Evolutionary conservation across 2,888 invertebrate species (phyloP).

Genomic region (Amorpha juglandis): DNA sequence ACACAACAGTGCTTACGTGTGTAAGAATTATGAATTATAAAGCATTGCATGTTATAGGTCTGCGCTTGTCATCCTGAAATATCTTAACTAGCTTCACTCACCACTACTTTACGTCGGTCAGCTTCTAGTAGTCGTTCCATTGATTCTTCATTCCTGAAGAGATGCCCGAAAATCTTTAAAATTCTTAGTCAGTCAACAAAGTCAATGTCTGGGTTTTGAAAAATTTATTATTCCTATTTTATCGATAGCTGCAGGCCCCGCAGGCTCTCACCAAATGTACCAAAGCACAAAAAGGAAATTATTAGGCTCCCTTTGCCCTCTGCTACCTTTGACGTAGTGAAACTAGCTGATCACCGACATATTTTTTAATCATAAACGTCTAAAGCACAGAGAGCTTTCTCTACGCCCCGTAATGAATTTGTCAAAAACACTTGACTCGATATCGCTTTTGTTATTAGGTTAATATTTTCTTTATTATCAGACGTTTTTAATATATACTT

Average conservation of each 20-base stretch:
- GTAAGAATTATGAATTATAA: too few relatives aligned
- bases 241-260: slow-evolving; percentile 5
- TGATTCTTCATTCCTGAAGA: too few relatives aligned
- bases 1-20: too few relatives aligned
- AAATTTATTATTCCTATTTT: too few relatives aligned
- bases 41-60: too few relatives aligned
- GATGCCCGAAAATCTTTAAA: too few relatives aligned
- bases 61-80: too few relatives aligned
- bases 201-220: too few relatives aligned
- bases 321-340: slow-evolving; percentile 57
- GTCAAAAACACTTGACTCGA: slow-evolving; percentile 43
- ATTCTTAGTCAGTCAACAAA: too few relatives aligned
- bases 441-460: slow-evolving; percentile 31
- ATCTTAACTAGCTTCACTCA: too few relatives aligned
- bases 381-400: slow-evolving; percentile 54
- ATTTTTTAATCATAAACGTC: slow-evolving; percentile 76
- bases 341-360: slow-evolving; percentile 63
- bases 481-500: not conserved
- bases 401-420: slow-evolving; percentile 53
- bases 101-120: too few relatives aligned
- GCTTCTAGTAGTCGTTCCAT: too few relatives aligned
- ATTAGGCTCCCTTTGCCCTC: slow-evolving; percentile 67
- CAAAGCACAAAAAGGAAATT: slow-evolving; percentile 64
- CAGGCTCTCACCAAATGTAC: slow-evolving; percentile 36
- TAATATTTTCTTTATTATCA: not conserved